A percentile compares a stretch with the other conserved stretches of the same genome.
Evolutionary conservation across 2,888 invertebrate species (phyloP).

Genomic region (Mesorhabditis sp.): DNA sequence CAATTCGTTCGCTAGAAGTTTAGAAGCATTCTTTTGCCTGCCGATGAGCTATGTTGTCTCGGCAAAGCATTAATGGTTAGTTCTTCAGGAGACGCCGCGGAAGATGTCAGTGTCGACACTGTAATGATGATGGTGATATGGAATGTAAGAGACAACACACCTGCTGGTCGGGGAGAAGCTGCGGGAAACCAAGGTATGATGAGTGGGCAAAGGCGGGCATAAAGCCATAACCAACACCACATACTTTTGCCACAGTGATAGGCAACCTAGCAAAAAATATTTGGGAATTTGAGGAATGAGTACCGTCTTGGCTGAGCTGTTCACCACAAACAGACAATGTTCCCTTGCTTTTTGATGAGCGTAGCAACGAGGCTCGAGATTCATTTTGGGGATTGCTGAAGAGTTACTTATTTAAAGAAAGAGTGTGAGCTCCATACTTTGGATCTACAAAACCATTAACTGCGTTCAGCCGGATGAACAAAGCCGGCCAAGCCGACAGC

Average conservation of each 20-base stretch:
- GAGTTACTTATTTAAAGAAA: slow-evolving; percentile 7
- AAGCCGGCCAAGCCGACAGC: slow-evolving; percentile 89
- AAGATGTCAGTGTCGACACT: slow-evolving; percentile 4
- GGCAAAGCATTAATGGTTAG: too few relatives aligned
- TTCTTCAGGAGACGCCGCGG: neutral
- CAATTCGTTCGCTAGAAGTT: too few relatives aligned
- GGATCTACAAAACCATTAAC: slow-evolving; percentile 88
- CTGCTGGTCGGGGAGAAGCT: slow-evolving; percentile 1
- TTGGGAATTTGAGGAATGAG: neutral
- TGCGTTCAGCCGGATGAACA: slow-evolving; percentile 83
- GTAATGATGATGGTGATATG: neutral
- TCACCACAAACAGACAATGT: slow-evolving; percentile 42
- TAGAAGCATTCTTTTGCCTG: too few relatives aligned
- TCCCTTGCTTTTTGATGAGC: slow-evolving; percentile 65
- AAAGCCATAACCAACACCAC: slow-evolving; percentile 4
- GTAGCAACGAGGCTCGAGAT: slow-evolving; percentile 85
- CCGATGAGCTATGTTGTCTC: too few relatives aligned
- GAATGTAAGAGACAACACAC: neutral
- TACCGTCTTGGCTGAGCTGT: slow-evolving; percentile 12
- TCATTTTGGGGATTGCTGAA: slow-evolving; percentile 82
- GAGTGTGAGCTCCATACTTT: slow-evolving; percentile 53
- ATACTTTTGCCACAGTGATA: slow-evolving; percentile 75
- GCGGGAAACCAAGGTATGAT: neutral
- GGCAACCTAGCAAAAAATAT: slow-evolving; percentile 68
- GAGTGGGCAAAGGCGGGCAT: neutral